Base-by-base conservation (phyloP, 1,140 invertebrate genomes). In the Solenopsis fugax region DNA sequence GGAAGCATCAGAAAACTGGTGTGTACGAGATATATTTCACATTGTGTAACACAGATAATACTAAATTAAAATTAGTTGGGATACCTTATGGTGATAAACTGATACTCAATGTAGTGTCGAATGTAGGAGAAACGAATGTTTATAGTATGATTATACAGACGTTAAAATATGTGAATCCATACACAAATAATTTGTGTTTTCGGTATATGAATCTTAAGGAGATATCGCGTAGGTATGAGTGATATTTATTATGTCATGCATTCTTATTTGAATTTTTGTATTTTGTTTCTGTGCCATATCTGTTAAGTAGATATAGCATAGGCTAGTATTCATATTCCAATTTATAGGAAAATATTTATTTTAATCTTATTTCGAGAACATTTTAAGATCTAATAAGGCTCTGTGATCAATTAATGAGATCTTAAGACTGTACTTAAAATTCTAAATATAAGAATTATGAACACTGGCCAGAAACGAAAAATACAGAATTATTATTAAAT, bases 191-290 rank as follows among this genome's bases (percentile, higher is more conserved):
- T 29, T n/a, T 91, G 6, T 60, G 4, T 48, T 82, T 86, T 34
- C 82, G 87, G n/a, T 94, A 91, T 58, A 89, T 90, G 85, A 92
- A 93, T 69, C 69, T 93, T 1, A 93, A 92, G 64, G 89, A 88
- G 37, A 88, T 94, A 80, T 93, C 93, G 1, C 75, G 88, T 64
- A 94, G 90, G 93, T 94, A 91, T 2, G 18, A 54, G 34, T 45
- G 37, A 65, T 56, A 18, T 54, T 54, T 45, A 41, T 18, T 18
- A 3, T 21, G 10, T 10, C 9, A 12, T 12, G 10, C 10, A 10
- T 58, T 58, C 10, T 58, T 34, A 64, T 18, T 34, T 34, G 5
- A 58, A 24, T 62, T 29, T 34, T 5, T 62, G 13, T 16, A 29
- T 56, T 21, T 48, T 48, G 10, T 48, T 48, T 48, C 48, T 29